phyloP scores from a whole-genome alignment of 30 jellyfish, hydroid and myxozoan genomes.

The Aurelia coerulea region DNA sequence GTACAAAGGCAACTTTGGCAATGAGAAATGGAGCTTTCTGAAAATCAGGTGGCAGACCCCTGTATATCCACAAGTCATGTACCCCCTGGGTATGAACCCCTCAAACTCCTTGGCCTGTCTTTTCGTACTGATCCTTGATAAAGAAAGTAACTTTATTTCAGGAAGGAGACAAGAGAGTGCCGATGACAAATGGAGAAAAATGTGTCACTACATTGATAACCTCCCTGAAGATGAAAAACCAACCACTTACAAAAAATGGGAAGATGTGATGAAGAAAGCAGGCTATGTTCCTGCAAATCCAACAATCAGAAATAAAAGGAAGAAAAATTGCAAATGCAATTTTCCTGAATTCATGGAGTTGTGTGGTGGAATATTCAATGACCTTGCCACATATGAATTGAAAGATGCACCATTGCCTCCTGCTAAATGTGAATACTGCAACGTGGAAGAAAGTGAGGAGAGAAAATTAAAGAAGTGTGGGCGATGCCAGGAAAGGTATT shows the following conservation, averaged over 20 bases:
- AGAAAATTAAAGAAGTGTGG: constrained; percentile 1
- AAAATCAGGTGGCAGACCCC: too few relatives aligned
- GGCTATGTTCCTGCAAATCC: constrained; percentile 34
- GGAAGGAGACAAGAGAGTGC: constrained; percentile 19
- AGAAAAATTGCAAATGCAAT: constrained; percentile 28
- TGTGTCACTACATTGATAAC: constrained; percentile 6
- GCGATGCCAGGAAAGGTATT: constrained; percentile 35
- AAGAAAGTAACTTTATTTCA: not conserved
- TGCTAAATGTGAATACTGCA: constrained; percentile 31
- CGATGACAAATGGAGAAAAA: constrained; percentile 16
- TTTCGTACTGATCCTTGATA: too few relatives aligned
- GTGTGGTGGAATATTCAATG: constrained; percentile 26
- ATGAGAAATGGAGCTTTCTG: too few relatives aligned
- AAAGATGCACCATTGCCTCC: constrained; percentile 36
- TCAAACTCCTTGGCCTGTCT: too few relatives aligned
- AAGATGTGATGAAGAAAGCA: not conserved
- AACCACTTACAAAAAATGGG: constrained; percentile 25
- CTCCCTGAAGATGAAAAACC: constrained; percentile 12
- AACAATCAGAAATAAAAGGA: not conserved
- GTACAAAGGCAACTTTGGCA: too few relatives aligned
- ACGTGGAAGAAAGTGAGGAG: not conserved
- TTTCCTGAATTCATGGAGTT: constrained; percentile 39
- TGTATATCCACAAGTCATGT: too few relatives aligned
- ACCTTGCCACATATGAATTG: constrained; percentile 13
- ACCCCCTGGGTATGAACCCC: too few relatives aligned